These are phyloP conservation scores for Epizoanthus ramosus DNA, from an alignment of 92 coral and sea anemone genomes.

Conservation along the genomic window DNA sequence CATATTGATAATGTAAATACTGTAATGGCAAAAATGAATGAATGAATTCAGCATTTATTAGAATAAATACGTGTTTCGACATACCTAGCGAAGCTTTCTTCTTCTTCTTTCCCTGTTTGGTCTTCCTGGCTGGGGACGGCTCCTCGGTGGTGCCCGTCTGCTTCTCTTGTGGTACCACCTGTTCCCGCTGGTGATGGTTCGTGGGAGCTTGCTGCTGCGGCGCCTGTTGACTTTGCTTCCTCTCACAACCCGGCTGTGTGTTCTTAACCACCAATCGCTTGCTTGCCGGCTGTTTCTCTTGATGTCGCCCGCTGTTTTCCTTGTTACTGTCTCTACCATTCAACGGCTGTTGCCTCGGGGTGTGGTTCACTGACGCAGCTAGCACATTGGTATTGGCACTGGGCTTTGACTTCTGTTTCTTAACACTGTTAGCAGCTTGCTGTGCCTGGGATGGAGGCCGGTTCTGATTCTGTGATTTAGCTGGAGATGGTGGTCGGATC, in stretches of 20 bases:
- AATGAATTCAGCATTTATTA: too few species aligned
- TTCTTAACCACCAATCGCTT: neutral
- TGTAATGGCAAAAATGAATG: too few species aligned
- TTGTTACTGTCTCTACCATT: conserved; percentile 19
- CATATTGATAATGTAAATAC: too few species aligned
- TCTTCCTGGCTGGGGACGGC: conserved; percentile 11
- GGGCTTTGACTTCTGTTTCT: conserved; percentile 21
- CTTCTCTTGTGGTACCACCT: neutral
- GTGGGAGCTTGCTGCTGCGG: conserved; percentile 3
- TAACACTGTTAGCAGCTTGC: neutral
- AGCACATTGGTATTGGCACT: neutral
- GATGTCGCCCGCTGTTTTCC: conserved; percentile 29
- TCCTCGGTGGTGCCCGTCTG: neutral
- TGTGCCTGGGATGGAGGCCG: conserved; percentile 12
- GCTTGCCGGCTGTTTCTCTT: conserved; percentile 11
- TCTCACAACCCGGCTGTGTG: conserved; percentile 11
- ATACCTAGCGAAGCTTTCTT: conserved; percentile 31
- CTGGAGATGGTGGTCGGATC: neutral
- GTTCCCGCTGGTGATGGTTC: too few species aligned
- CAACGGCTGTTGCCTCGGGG: conserved; percentile 1
- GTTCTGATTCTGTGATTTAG: conserved; percentile 31
- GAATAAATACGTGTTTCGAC: too few species aligned
- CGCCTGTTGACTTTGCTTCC: conserved; percentile 5
- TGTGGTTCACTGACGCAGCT: neutral
- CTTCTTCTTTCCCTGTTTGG: conserved; percentile 35